Conservation (phyloP, 1,140 invertebrate species). For the Drosophila ananassae region DNA sequence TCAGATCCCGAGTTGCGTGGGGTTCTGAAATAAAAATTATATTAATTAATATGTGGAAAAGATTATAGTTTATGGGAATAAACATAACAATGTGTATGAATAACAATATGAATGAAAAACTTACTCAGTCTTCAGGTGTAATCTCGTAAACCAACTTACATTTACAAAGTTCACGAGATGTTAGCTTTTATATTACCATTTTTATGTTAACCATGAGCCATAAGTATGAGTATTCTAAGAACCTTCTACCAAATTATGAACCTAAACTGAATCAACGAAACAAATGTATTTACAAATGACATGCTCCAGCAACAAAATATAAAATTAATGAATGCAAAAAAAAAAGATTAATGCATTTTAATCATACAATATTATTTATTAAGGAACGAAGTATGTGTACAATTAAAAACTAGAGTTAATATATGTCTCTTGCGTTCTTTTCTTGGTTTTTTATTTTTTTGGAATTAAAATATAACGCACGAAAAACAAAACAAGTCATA, state of each 20-base stretch:
- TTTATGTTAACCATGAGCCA: slow-evolving; percentile 20
- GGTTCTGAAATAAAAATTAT: slow-evolving; percentile 45
- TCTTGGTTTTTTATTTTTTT: slow-evolving; percentile 12
- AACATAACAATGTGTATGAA: neutral
- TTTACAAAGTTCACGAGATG: slow-evolving; percentile 1
- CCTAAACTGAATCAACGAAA: slow-evolving; percentile 15
- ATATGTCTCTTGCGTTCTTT: slow-evolving; percentile 43
- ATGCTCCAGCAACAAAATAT: slow-evolving; percentile 31
- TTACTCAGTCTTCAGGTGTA: slow-evolving; percentile 52
- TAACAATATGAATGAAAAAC: slow-evolving; percentile 37
- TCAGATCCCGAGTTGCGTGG: slow-evolving; percentile 74
- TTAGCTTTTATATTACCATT: neutral
- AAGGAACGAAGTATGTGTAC: slow-evolving; percentile 68
- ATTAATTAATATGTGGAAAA: neutral
- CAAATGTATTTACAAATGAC: slow-evolving; percentile 44
- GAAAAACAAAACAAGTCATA: slow-evolving; percentile 24
- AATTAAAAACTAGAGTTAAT: slow-evolving; percentile 68
- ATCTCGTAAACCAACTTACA: neutral
- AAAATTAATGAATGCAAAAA: slow-evolving; percentile 36
- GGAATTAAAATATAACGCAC: slow-evolving; percentile 35
- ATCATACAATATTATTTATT: slow-evolving; percentile 74
- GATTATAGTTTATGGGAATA: too few species aligned
- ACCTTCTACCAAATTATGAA: slow-evolving; percentile 36
- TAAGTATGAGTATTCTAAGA: slow-evolving; percentile 20
- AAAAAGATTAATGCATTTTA: slow-evolving; percentile 64